A percentile compares a stretch with the other conserved stretches of the same genome.
Conservation (phyloP, 2,888 invertebrate genomes). For the Morinoia aosen region DNA sequence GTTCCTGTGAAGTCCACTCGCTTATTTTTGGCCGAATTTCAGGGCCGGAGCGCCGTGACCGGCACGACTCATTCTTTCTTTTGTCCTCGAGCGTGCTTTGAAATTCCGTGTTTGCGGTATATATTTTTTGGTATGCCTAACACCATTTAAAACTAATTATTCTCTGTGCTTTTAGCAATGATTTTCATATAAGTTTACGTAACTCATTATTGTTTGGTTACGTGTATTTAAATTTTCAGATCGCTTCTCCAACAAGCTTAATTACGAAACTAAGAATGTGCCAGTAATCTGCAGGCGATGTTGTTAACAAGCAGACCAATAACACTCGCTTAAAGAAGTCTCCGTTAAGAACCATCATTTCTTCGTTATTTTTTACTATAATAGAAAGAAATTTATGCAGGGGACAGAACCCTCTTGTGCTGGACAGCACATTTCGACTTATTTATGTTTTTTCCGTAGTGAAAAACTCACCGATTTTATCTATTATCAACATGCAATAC, state of each 20-base stretch:
- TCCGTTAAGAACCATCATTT: too few relatives aligned
- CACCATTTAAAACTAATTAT: neutral
- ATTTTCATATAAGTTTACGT: neutral
- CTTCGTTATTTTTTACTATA: neutral
- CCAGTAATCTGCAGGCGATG: neutral
- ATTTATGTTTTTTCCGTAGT: neutral
- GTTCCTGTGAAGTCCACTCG: conserved; percentile 13
- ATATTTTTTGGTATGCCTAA: neutral
- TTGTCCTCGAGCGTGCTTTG: neutral
- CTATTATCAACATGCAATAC: neutral
- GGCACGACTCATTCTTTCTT: neutral
- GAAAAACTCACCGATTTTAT: neutral
- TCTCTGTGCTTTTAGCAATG: neutral
- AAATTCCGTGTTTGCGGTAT: neutral
- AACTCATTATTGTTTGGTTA: neutral
- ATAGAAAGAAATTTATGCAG: too few relatives aligned
- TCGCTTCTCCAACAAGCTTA: too few relatives aligned
- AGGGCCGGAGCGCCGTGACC: neutral
- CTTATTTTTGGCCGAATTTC: conserved; percentile 12
- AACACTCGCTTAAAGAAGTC: neutral
- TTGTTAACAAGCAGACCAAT: neutral
- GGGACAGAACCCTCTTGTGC: too few relatives aligned
- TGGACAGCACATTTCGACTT: neutral
- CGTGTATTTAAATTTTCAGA: too few relatives aligned
- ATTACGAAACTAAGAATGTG: neutral